phyloP scores from a whole-genome alignment of 2,797 vertebrate species.

The Peromyscus melanophrys region DNA sequence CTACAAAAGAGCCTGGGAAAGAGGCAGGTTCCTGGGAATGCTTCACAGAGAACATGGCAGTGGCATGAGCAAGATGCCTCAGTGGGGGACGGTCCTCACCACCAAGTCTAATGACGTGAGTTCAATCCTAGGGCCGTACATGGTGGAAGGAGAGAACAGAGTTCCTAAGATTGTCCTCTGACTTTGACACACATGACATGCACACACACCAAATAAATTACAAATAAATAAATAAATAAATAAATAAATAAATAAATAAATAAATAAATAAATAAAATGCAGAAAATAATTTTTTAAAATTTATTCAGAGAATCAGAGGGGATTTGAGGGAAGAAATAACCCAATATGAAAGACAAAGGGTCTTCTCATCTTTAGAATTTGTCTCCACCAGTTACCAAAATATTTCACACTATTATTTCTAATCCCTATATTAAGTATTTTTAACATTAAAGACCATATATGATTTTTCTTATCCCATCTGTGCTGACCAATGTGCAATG shows the following conservation, averaged over 20 bases:
- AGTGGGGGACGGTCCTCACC: not conserved
- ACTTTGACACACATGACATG: not conserved
- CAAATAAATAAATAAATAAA: too few species aligned
- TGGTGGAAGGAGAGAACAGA: not conserved
- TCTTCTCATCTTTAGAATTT: not conserved
- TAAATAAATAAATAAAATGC: not conserved
- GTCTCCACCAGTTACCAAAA: not conserved
- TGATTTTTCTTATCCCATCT: not conserved
- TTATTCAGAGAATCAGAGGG: not conserved
- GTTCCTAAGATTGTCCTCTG: not conserved
- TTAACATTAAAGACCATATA: not conserved
- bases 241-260: too few species aligned
- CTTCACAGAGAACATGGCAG: rapidly evolving
- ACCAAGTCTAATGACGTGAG: not conserved
- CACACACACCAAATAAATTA: too few species aligned
- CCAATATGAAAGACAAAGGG: not conserved
- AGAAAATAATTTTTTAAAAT: not conserved
- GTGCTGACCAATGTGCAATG: not conserved
- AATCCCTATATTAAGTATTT: not conserved
- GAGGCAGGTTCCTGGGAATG: not conserved
- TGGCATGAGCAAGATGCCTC: not conserved
- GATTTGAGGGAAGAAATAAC: not conserved
- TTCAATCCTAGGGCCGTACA: not conserved
- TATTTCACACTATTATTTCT: not conserved
- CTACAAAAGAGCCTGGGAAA: not conserved